Evolutionary conservation across 2,797 vertebrate species (phyloP).

Genomic region (Thamnophis elegans): DNA sequence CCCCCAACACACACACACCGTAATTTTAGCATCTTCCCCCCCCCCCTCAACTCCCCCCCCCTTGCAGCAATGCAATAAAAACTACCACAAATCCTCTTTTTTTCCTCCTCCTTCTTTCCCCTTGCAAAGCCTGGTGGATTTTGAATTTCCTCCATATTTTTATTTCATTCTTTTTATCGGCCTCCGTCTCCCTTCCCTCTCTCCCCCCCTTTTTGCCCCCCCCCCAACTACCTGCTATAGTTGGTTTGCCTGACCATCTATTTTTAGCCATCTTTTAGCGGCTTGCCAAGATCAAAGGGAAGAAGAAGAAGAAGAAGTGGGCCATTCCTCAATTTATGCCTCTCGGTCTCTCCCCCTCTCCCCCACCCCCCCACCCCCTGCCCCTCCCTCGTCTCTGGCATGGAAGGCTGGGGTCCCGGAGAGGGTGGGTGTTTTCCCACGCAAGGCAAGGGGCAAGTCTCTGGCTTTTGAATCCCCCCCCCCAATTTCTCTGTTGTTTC

Average conservation of each 20-base stretch:
- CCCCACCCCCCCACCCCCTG: too few species aligned
- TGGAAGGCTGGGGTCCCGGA: not conserved
- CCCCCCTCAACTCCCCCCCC: too few species aligned
- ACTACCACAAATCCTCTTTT: too few species aligned
- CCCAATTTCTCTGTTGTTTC: too few species aligned
- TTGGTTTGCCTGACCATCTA: slow-evolving; percentile 9
- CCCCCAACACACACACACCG: too few species aligned
- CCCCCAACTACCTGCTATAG: not conserved
- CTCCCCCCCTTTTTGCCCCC: too few species aligned
- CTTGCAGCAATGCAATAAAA: not conserved
- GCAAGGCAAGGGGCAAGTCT: too few species aligned
- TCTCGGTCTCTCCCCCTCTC: not conserved
- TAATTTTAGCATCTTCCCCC: not conserved
- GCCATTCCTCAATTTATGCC: slow-evolving; percentile 31
- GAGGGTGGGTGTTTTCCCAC: too few species aligned
- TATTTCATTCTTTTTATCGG: too few species aligned
- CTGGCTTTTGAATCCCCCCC: too few species aligned
- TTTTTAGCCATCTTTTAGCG: slow-evolving; percentile 56
- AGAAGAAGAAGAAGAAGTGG: not conserved
- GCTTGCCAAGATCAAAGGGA: too few species aligned
- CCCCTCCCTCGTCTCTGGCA: not conserved
- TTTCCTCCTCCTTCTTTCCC: too few species aligned
- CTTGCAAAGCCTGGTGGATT: not conserved
- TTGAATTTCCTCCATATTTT: not conserved
- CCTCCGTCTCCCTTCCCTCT: not conserved